Conservation (phyloP, 30 jellyfish, hydroid and myxozoan species). For the Aurelia sp. region DNA sequence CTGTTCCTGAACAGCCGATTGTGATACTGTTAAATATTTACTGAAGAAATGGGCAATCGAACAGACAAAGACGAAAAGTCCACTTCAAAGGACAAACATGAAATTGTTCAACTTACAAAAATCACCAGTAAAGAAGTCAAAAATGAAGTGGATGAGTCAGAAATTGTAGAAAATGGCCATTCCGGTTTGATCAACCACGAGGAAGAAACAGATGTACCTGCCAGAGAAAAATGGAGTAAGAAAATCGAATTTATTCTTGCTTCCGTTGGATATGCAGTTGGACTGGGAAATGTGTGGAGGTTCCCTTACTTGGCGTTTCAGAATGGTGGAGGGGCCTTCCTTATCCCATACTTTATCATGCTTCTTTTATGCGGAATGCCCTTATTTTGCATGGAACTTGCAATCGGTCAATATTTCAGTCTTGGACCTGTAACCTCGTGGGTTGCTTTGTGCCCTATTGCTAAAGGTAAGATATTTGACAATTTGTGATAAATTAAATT, state of each 20-base stretch:
- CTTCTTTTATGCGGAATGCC: slow-evolving; percentile 95
- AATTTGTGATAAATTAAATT: neutral
- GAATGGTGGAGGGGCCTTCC: slow-evolving; percentile 99
- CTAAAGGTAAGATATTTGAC: slow-evolving; percentile 73
- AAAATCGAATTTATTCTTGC: slow-evolving; percentile 88
- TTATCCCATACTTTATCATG: slow-evolving; percentile 93
- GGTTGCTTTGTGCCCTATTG: slow-evolving; percentile 90
- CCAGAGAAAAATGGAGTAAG: slow-evolving; percentile 92
- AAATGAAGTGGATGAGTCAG: slow-evolving; percentile 15
- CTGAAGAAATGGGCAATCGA: slow-evolving; percentile 21
- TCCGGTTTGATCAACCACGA: slow-evolving; percentile 9
- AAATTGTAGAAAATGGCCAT: slow-evolving; percentile 54
- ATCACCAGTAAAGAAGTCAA: slow-evolving; percentile 13
- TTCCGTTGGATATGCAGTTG: slow-evolving; percentile 96
- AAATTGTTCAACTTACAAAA: slow-evolving; percentile 26
- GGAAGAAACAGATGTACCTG: slow-evolving; percentile 36
- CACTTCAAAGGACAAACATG: neutral
- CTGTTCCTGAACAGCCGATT: too few relatives aligned
- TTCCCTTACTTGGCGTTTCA: slow-evolving; percentile 91
- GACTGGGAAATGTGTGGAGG: slow-evolving; percentile 97
- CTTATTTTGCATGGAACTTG: slow-evolving; percentile 89
- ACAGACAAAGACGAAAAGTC: slow-evolving; percentile 15
- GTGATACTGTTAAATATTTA: too few relatives aligned
- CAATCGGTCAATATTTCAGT: slow-evolving; percentile 95
- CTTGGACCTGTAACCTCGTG: slow-evolving; percentile 98